These are phyloP conservation scores for Hemicordylus capensis DNA, from an alignment of 2,113 vertebrate species.

Conservation along the genomic window DNA sequence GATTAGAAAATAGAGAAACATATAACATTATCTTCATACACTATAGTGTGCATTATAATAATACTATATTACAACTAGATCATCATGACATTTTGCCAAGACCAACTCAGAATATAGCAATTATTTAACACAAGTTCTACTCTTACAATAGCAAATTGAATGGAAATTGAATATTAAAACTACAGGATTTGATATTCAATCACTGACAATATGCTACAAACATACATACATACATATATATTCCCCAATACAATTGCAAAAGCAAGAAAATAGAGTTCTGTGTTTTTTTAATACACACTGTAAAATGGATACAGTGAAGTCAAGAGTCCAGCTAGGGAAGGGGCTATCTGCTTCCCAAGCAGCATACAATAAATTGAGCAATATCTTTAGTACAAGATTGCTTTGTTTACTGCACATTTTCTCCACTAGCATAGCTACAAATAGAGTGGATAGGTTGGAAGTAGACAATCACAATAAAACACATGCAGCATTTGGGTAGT, in stretches of 20 bases:
- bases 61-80: constrained; percentile 49
- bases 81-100: constrained; percentile 43
- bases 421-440: constrained; percentile 17
- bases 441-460: constrained; percentile 1
- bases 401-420: constrained; percentile 22
- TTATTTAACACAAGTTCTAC: constrained; percentile 50
- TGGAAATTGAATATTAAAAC: constrained; percentile 43
- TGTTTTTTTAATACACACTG: constrained; percentile 68
- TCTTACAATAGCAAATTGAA: constrained; percentile 20
- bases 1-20: constrained; percentile 13
- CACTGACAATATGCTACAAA: constrained; percentile 59
- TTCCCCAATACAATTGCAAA: constrained; percentile 68
- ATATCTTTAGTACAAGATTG: constrained; percentile 28
- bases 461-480: constrained; percentile 27
- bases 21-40: constrained; percentile 40
- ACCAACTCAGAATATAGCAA: constrained; percentile 47
- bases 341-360: constrained; percentile 28
- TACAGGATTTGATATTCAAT: constrained; percentile 57
- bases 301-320: constrained; percentile 54
- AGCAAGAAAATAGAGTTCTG: constrained; percentile 75
- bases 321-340: background rate
- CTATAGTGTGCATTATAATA: constrained; percentile 45
- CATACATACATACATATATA: constrained; percentile 75
- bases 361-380: fast-evolving
- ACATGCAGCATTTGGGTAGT: constrained; percentile 53